Conservation (phyloP, 1,140 invertebrate species). For the Portunus trituberculatus region DNA sequence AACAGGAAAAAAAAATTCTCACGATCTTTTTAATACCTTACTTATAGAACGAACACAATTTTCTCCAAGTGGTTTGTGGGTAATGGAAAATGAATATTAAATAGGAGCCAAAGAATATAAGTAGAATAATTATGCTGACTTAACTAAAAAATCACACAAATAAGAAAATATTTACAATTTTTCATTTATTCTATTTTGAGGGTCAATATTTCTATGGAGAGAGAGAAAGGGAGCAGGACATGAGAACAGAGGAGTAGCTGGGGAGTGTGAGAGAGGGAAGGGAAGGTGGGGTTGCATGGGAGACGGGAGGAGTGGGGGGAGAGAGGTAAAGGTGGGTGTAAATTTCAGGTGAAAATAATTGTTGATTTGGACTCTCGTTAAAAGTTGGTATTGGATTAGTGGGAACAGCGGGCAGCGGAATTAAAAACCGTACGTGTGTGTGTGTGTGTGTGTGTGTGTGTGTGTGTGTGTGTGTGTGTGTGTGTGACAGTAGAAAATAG, state of each 20-base stretch:
- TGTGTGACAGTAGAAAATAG: neutral
- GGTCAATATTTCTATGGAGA: too few species aligned
- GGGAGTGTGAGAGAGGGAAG: neutral
- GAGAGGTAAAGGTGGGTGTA: neutral
- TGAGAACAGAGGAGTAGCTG: neutral
- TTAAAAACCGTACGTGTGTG: neutral
- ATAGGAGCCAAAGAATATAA: too few species aligned
- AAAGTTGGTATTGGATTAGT: neutral
- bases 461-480: neutral
- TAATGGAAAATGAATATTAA: too few species aligned
- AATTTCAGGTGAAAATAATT: constrained; percentile 5
- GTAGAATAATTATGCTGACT: too few species aligned
- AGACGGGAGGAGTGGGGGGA: neutral
- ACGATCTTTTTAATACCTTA: too few species aligned
- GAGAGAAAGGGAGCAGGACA: too few species aligned
- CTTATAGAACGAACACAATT: too few species aligned
- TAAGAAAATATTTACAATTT: too few species aligned
- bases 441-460: constrained; percentile 5
- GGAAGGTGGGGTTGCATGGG: neutral
- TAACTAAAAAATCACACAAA: too few species aligned
- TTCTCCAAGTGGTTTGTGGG: too few species aligned
- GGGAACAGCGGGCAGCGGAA: neutral
- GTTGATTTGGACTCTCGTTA: neutral
- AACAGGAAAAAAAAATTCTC: too few species aligned
- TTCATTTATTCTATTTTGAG: too few species aligned